Conservation (phyloP, 2,113 vertebrate species). For the Xiphias gladius region DNA sequence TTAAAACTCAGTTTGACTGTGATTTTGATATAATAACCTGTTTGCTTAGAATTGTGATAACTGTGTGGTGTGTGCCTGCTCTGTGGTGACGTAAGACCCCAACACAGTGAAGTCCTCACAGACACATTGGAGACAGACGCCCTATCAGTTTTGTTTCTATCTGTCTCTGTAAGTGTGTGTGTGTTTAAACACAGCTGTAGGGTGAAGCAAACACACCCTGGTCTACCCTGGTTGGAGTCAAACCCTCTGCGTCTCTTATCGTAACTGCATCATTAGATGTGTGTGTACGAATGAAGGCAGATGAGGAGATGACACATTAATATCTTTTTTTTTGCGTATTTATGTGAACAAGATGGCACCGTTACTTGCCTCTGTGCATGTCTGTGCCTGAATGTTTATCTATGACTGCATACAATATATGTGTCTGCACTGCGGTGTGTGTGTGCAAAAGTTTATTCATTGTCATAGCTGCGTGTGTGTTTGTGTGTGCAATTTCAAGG, state of each 20-base stretch:
- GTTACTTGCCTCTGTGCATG: not conserved
- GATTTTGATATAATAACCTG: constrained; percentile 60
- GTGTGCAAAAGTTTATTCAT: not conserved
- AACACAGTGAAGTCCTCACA: constrained; percentile 51
- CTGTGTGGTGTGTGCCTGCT: constrained; percentile 40
- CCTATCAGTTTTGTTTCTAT: constrained; percentile 51
- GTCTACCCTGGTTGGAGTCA: constrained; percentile 23
- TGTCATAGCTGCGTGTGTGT: not conserved
- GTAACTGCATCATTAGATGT: constrained; percentile 36
- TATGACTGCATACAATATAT: not conserved
- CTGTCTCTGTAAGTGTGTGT: constrained; percentile 38
- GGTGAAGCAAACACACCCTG: constrained; percentile 52
- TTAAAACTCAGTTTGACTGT: constrained; percentile 44
- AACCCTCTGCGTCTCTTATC: constrained; percentile 31
- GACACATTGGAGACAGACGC: constrained; percentile 65
- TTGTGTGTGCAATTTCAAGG: constrained; percentile 1
- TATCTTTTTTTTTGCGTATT: not conserved
- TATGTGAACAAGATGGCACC: not conserved
- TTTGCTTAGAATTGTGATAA: constrained; percentile 54
- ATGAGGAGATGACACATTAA: not conserved
- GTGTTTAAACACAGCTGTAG: constrained; percentile 65
- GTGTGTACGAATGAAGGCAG: not conserved
- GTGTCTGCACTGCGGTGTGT: not conserved
- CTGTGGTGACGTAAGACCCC: constrained; percentile 64
- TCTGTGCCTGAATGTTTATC: not conserved